These are phyloP conservation scores for Artibeus lituratus DNA, from an alignment of 2,797 vertebrate species.

Conservation along the genomic window DNA sequence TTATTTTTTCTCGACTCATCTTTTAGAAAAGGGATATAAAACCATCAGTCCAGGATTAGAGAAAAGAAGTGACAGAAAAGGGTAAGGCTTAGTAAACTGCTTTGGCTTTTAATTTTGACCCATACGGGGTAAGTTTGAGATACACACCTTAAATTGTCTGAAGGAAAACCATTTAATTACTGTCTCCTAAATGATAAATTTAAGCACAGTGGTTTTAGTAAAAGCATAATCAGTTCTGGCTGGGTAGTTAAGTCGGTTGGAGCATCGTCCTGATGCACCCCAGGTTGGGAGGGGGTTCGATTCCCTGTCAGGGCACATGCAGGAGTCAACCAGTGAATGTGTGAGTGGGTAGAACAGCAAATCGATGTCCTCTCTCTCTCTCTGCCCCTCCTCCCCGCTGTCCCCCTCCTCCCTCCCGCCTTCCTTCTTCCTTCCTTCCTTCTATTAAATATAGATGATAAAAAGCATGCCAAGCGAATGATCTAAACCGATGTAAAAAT, in stretches of 20 bases:
- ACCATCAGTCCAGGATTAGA: not conserved
- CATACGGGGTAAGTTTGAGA: not conserved
- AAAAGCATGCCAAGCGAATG: not conserved
- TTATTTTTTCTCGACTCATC: not conserved
- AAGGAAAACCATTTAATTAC: not conserved
- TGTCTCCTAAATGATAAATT: not conserved
- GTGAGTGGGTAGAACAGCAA: not conserved
- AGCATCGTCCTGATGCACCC: not conserved
- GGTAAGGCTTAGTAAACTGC: not conserved
- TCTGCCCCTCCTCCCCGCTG: not conserved
- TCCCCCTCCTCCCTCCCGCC: not conserved
- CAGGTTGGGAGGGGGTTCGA: not conserved
- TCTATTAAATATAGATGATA: not conserved
- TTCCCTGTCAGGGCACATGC: not conserved
- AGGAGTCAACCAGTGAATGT: not conserved
- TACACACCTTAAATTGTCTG: not conserved
- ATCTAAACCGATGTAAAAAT: constrained; percentile 31
- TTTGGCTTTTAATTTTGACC: constrained; percentile 4
- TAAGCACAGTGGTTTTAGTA: not conserved
- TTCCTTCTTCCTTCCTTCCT: not conserved
- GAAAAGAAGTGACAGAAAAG: not conserved
- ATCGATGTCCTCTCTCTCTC: not conserved
- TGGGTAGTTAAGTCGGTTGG: not conserved
- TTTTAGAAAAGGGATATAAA: not conserved
- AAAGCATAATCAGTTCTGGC: not conserved